Base-by-base conservation (phyloP, 2,888 invertebrate species). In the Caenorhabditis zanzibari region DNA sequence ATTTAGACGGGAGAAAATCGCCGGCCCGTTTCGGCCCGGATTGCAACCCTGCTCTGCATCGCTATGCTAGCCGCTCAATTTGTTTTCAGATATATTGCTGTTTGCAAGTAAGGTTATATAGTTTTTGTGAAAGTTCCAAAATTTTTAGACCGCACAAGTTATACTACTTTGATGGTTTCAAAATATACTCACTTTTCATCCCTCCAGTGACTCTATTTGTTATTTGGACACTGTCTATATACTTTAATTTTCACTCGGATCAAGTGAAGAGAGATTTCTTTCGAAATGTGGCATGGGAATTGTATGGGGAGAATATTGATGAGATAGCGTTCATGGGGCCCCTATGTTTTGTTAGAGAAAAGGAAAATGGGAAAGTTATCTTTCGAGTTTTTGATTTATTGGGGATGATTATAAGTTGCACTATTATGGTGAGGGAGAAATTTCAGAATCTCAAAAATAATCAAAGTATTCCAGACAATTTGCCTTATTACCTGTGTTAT, bases 231-330 rank as follows among this genome's bases (percentile, higher is more conserved):
- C 22, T 49, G 4, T 68, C 76, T 0, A 61, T 76, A 3, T 61
- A 76, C n/a, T 49, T 76, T 12, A 76, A 69, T 41, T 76, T 69
- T 26, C 41, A 38, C 1, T 69, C 68, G 2, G 61, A 69, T 41
- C 38, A 59, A 14, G 49, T 61, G 16, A 76, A 68, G 14, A 76
- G 49, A 16, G 76, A 76, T 16, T 76, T 41, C 26, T 76, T 76
- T 28, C 47, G 76, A 22, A 41, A 52, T 22, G 1, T 76, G 28
- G 52, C 76, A 0, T n/a, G 24, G 61, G 59, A 76, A 12, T 16
- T 76, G 59, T 76, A 76, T 41, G 76, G 61, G 10, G 76, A 76
- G 19, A 26, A 69, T 52, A 76, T 76, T 32, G 76, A 76, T 19
- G 16, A 28, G n/a, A 76, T 76, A 7, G 47, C 76, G 0, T 76